These are phyloP conservation scores for Ptilonorhynchus violaceus DNA, from an alignment of 2,113 vertebrate genomes.

Conservation along the genomic window DNA sequence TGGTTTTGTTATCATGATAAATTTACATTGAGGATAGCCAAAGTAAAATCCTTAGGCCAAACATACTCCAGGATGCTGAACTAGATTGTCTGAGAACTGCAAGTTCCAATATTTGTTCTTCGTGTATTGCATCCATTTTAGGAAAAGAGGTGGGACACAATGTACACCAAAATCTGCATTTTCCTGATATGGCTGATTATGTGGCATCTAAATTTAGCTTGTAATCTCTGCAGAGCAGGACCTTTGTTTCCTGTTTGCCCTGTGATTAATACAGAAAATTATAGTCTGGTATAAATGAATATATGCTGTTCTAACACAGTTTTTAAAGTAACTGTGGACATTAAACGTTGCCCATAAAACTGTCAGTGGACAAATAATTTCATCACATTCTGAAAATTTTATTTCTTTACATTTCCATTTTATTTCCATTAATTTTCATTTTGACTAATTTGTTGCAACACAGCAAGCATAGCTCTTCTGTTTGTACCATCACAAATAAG, in stretches of 20 bases:
- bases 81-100: neutral
- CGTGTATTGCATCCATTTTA: neutral
- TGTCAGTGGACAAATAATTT: neutral
- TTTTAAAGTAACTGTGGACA: neutral
- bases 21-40: neutral
- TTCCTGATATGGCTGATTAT: neutral
- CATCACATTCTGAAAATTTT: neutral
- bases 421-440: neutral
- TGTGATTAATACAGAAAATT: constrained; percentile 23
- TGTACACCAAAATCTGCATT: neutral
- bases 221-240: neutral
- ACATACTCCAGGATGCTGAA: neutral
- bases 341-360: neutral
- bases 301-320: neutral
- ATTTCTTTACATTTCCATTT: neutral
- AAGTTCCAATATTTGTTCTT: neutral
- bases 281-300: neutral
- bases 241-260: neutral
- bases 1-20: neutral
- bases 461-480: neutral
- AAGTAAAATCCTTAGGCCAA: neutral
- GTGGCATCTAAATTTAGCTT: constrained; percentile 8
- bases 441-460: neutral
- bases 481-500: neutral
- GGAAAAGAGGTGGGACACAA: neutral